Conservation (phyloP, 2,113 vertebrate genomes). For the Sigmodon hispidus region DNA sequence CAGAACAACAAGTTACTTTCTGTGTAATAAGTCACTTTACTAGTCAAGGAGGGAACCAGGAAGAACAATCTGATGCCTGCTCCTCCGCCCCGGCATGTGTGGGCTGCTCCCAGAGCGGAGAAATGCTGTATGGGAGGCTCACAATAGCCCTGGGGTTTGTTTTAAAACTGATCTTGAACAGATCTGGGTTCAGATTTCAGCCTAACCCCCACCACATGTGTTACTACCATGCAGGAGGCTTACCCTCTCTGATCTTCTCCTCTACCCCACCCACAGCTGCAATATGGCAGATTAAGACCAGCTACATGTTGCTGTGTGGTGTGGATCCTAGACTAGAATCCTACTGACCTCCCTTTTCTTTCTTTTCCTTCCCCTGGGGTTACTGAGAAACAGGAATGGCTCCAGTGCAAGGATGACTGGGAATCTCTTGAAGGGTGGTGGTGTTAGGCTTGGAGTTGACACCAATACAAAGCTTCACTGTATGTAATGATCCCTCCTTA, state of each 20-base stretch:
- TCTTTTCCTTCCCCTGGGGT: background rate
- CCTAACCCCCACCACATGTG: background rate
- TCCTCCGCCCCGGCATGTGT: background rate
- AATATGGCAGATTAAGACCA: background rate
- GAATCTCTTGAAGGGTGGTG: background rate
- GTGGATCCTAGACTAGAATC: background rate
- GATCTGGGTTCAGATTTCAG: slow-evolving; percentile 4
- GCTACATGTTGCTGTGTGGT: too few relatives aligned
- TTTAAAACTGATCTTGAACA: slow-evolving; percentile 2
- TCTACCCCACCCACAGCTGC: background rate
- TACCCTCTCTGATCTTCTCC: background rate
- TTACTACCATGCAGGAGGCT: background rate
- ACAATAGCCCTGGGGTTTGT: background rate
- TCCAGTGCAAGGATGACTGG: background rate
- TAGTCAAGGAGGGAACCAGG: background rate
- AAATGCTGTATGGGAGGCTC: background rate
- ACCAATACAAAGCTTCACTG: background rate
- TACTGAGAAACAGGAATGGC: background rate
- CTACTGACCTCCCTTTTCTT: background rate
- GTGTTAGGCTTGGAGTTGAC: background rate
- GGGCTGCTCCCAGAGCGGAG: background rate
- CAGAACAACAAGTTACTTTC: background rate
- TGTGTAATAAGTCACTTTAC: background rate
- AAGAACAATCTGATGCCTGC: background rate
- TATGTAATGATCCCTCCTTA: background rate